Evolutionary conservation across 2,113 vertebrate genomes (phyloP).

Genomic region (Talpa occidentalis): DNA sequence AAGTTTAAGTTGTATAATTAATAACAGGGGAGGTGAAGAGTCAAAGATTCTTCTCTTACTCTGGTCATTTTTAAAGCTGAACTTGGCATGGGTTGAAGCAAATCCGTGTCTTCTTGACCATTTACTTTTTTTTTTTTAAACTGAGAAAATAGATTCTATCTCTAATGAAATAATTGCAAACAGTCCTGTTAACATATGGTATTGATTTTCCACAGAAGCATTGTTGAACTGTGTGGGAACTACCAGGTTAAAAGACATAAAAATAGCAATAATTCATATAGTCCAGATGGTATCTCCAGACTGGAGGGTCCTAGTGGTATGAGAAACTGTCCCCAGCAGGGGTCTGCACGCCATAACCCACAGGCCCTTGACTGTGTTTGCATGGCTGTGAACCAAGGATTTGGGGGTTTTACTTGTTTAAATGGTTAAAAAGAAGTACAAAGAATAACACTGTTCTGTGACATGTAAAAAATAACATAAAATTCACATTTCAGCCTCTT

Average conservation of each 20-base stretch:
- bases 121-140: constrained; percentile 53
- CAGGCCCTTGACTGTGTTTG: not conserved
- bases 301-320: not conserved
- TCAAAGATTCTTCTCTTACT: constrained; percentile 70
- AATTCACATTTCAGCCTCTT: not conserved
- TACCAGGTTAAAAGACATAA: constrained; percentile 58
- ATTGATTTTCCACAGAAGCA: constrained; percentile 75
- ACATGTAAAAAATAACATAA: constrained; percentile 27
- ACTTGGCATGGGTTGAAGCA: constrained; percentile 75
- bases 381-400: not conserved
- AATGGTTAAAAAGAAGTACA: constrained; percentile 13
- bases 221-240: constrained; percentile 72
- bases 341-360: not conserved
- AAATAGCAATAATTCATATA: constrained; percentile 41
- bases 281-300: constrained; percentile 50
- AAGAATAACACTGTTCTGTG: not conserved
- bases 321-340: not conserved
- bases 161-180: constrained; percentile 73
- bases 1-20: constrained; percentile 66
- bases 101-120: constrained; percentile 54
- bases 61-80: constrained; percentile 66
- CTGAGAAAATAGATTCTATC: constrained; percentile 76
- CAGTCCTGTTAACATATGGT: constrained; percentile 69
- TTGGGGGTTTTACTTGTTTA: not conserved
- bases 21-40: constrained; percentile 74